Conservation (phyloP, 2,113 vertebrate species). For the Urocolius indicus region DNA sequence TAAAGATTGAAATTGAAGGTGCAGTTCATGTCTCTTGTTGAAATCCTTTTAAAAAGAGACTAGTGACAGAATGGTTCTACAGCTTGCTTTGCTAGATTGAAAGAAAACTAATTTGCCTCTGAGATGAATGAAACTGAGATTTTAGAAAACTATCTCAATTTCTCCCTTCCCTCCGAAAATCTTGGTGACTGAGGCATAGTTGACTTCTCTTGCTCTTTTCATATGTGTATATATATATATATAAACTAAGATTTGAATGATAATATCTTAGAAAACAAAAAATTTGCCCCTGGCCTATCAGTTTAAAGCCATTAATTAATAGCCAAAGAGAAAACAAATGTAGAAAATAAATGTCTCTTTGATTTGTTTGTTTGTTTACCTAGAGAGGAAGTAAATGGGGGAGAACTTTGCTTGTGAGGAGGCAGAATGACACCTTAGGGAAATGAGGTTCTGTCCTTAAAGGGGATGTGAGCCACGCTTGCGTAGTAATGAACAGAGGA, state of each 20-base stretch:
- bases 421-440: background rate
- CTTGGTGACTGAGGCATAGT: background rate
- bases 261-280: background rate
- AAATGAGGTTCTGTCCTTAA: background rate
- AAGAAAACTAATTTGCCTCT: conserved; percentile 23
- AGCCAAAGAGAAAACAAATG: background rate
- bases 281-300: background rate
- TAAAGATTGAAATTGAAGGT: conserved; percentile 11
- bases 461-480: background rate
- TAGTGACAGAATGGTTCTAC: background rate
- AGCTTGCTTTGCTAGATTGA: background rate
- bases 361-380: background rate
- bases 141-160: background rate
- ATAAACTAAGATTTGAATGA: background rate
- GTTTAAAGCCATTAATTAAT: background rate
- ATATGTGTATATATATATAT: too few relatives aligned
- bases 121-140: background rate
- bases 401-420: background rate
- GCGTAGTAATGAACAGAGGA: background rate
- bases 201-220: background rate
- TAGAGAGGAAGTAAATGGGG: background rate
- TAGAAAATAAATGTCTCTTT: background rate
- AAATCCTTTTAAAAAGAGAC: conserved; percentile 4
- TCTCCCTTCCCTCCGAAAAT: background rate
- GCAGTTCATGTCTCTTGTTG: background rate